A percentile compares a stretch with the other conserved stretches of the same genome.
Evolutionary conservation across 1,140 invertebrate genomes (phyloP).

Genomic region (Asobara japonica): DNA sequence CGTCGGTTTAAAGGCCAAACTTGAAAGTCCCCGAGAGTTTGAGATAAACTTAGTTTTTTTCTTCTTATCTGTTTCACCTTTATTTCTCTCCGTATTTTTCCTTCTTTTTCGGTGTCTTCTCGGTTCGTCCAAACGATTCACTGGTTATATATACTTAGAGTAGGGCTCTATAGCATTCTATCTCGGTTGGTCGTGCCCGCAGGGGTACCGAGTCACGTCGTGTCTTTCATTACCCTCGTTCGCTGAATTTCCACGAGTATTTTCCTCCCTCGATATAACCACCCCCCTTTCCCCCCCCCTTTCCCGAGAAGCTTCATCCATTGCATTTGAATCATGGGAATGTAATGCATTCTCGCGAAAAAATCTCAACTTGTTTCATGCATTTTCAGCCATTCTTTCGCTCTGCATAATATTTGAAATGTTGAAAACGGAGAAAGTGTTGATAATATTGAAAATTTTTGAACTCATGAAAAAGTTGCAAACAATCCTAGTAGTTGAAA

Average conservation of each 20-base stretch:
- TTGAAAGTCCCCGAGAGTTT: background rate
- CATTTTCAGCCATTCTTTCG: too few relatives aligned
- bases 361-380: background rate
- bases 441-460: too few relatives aligned
- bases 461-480: too few relatives aligned
- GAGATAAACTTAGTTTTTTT: background rate
- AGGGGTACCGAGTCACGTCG: slow-evolving; percentile 26
- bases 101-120: background rate
- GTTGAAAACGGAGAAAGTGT: too few relatives aligned
- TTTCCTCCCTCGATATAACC: slow-evolving; percentile 8
- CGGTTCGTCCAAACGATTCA: slow-evolving; percentile 18
- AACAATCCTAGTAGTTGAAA: too few relatives aligned
- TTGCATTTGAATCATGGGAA: slow-evolving; percentile 29
- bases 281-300: background rate
- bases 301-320: background rate
- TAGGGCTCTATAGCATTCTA: background rate
- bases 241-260: slow-evolving; percentile 16
- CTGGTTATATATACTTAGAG: slow-evolving; percentile 21
- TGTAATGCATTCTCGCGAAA: slow-evolving; percentile 26
- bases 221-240: slow-evolving; percentile 35
- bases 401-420: too few relatives aligned
- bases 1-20: slow-evolving; percentile 9
- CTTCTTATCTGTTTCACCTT: background rate
- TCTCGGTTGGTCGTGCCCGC: slow-evolving; percentile 18
- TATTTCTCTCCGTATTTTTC: background rate